Evolutionary conservation across 2,888 invertebrate genomes (phyloP), one percentile per base, ranked within the genome.

Genomic region (Nemurella pictetii): DNA sequence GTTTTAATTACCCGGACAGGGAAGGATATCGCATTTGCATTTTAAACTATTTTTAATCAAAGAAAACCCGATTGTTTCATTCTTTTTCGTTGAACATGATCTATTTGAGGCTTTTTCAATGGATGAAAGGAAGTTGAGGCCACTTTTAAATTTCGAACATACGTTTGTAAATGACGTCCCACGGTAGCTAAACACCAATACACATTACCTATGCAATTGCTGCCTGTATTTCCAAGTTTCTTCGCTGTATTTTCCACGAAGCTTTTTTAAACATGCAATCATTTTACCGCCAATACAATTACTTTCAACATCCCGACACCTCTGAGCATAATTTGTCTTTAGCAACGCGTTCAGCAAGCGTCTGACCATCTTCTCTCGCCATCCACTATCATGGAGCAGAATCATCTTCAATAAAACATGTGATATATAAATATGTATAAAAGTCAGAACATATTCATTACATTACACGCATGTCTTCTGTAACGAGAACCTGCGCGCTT

Each of bases 11-110:
- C 75, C 28, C 15, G 12, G 75, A 75, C 75, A 75, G 4, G 26
- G 28, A 12, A 75, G 75, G 75, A 75, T 75, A 75, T 75, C 75
- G 26, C 28, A 75, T 75, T 75, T 75, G 28, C 75, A 75, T 75
- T 75, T 75, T 75, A 25, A 27, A 75, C 75, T 27, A 75, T 28
- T 27, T 75, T 75, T 75, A 26, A 75, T 75, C 75, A 75, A 28
- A 75, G 75, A 75, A 75, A 15, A 27, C 9, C 9, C 28, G 75
- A 75, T 28, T 75, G 28, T 75, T 75, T 75, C 26, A 75, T 75
- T 75, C 26, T 55, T 55, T 55, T 55, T 15, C 55, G 55, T 55
- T 55, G 55, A 55, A 55, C 55, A 55, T 55, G 55, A 55, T 55
- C 55, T 55, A 55, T 55, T 55, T 20, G 55, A 55, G 20, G 55